Percentiles rank a stretch among this genome's conserved stretches.
Evolutionary conservation across 2,113 vertebrate species (phyloP).

Genomic region (Syngnathoides biaculeatus): DNA sequence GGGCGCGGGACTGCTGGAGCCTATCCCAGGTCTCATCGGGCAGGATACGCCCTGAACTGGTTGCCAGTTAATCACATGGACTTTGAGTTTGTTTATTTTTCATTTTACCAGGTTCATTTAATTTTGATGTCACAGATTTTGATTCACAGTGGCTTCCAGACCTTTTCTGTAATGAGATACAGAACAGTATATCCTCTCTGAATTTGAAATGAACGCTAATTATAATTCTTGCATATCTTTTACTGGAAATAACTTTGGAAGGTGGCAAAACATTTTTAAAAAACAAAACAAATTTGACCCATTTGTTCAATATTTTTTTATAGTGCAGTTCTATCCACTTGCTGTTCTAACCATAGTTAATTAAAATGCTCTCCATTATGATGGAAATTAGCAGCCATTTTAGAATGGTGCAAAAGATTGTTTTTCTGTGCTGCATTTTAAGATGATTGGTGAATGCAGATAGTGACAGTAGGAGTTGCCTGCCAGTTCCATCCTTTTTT

Average conservation of each 20-base stretch:
- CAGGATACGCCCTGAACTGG: no score
- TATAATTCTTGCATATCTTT: neutral
- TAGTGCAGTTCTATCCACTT: neutral
- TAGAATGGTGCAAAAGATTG: neutral
- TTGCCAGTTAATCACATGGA: no score
- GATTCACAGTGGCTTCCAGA: no score
- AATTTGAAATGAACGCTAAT: neutral
- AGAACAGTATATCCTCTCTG: neutral
- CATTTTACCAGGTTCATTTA: no score
- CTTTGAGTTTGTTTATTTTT: no score
- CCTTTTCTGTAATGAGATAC: neutral
- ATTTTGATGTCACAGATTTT: no score
- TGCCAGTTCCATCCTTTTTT: conserved; percentile 30
- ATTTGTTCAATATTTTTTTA: neutral
- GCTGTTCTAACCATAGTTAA: neutral
- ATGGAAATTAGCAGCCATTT: neutral
- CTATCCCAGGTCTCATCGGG: no score
- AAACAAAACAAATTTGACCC: neutral
- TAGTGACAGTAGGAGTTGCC: conserved; percentile 12
- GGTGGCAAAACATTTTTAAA: no score
- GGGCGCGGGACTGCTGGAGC: no score
- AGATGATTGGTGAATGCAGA: conserved; percentile 12
- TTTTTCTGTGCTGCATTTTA: conserved; percentile 1
- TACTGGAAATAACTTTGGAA: neutral
- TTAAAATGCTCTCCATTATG: neutral